phyloP scores from a whole-genome alignment of 2,113 vertebrate species.

The Albula goreensis region DNA sequence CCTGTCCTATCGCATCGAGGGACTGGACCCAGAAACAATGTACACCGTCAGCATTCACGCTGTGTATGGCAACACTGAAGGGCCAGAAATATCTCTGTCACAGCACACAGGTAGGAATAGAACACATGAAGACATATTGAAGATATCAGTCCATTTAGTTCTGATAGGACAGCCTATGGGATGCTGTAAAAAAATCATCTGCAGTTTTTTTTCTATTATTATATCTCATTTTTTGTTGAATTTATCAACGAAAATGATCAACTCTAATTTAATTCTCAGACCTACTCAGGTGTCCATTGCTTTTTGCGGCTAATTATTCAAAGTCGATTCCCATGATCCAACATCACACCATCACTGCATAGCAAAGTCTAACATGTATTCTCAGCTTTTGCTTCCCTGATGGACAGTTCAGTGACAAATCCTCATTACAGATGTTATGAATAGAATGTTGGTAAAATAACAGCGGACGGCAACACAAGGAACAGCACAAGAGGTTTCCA shows the following conservation, averaged over 20 bases:
- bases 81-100: slow-evolving; percentile 75
- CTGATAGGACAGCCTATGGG: too few species aligned
- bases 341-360: background rate
- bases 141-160: too few species aligned
- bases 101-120: slow-evolving; percentile 75
- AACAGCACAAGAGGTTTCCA: slow-evolving; percentile 36
- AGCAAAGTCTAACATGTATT: background rate
- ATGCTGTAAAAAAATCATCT: too few species aligned
- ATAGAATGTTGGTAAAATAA: background rate
- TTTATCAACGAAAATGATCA: too few species aligned
- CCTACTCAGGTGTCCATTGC: too few species aligned
- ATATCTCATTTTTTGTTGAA: too few species aligned
- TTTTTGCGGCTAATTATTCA: too few species aligned
- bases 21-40: slow-evolving; percentile 66
- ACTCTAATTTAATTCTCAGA: too few species aligned
- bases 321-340: too few species aligned
- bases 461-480: slow-evolving; percentile 20
- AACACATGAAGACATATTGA: too few species aligned
- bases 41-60: slow-evolving; percentile 74
- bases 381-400: background rate
- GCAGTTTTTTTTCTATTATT: too few species aligned
- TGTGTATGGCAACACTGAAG: slow-evolving; percentile 74
- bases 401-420: background rate
- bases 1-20: slow-evolving; percentile 63
- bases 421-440: background rate